Evolutionary conservation across 2,888 invertebrate species (phyloP).

Genomic region (Busseola fusca): DNA sequence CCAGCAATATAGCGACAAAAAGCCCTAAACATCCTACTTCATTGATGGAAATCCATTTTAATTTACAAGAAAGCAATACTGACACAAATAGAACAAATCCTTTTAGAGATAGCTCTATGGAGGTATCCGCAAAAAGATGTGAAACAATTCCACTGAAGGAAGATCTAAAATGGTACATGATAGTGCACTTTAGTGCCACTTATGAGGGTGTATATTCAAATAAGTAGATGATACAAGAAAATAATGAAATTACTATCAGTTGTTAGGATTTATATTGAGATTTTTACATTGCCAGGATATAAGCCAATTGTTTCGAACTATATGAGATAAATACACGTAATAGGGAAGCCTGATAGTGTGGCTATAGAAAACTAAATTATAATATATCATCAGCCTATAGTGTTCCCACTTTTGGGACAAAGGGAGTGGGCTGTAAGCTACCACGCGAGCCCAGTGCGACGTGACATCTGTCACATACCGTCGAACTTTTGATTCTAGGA

Average conservation of each 20-base stretch:
- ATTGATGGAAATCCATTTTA: conserved; percentile 26
- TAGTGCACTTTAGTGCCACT: conserved; percentile 30
- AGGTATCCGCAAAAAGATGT: conserved; percentile 15
- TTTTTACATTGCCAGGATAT: conserved; percentile 3
- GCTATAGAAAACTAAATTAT: neutral
- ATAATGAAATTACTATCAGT: neutral
- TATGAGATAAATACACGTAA: neutral
- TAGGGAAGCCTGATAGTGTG: neutral
- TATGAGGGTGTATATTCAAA: conserved; percentile 21
- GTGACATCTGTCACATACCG: neutral
- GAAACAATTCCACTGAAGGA: conserved; percentile 24
- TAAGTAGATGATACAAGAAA: neutral
- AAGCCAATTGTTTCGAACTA: conserved; percentile 18
- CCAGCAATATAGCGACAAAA: neutral
- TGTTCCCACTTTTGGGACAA: neutral
- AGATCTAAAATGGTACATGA: conserved; percentile 16
- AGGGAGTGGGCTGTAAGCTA: neutral
- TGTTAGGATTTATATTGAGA: conserved; percentile 19
- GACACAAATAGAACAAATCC: conserved; percentile 37
- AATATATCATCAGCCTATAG: neutral
- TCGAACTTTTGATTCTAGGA: neutral
- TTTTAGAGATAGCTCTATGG: conserved; percentile 19
- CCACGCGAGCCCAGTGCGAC: neutral
- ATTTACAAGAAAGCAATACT: conserved; percentile 27
- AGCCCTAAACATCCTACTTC: neutral